Base-by-base conservation (phyloP, 2,888 invertebrate species). In the Lagria hirta region DNA sequence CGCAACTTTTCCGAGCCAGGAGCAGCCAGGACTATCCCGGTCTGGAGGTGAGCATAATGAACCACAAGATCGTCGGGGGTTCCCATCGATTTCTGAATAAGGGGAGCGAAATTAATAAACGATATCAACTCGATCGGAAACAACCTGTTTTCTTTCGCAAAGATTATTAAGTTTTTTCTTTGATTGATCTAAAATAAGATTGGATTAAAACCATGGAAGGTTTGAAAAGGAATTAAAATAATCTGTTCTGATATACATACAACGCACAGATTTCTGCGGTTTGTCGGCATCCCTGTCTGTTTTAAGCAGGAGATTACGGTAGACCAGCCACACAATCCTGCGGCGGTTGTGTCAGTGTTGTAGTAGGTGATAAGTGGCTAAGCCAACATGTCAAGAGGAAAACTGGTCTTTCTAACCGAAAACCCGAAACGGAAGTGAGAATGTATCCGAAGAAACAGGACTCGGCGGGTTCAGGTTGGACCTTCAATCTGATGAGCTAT, bases 401-500 rank as follows among this genome's bases (percentile, higher is more conserved):
- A 35, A 35, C 23, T 35, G 26, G 26, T 26, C 20, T 18, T 23
- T 17, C n/a, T 8, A 26, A 8, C 13, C 28, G 28, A 38, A 38
- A 38, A 37, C n/a, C 15, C 38, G 29, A 30, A 30, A 22, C 30
- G 30, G 30, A 38, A 38, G 26, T 23, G 30, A 5, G 23, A 23
- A n/a, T 5, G 23, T n/a, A 12, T 23, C n/a, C n/a, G n/a, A n/a
- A n/a, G n/a, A n/a, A n/a, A n/a, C n/a, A n/a, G n/a, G n/a, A n/a
- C n/a, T n/a, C n/a, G n/a, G n/a, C n/a, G 38, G 38, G 38, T 38
- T 20, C 50, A 50, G 50, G 43, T 64, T 68, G 65, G 62, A 52
- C 58, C 41, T 51, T 52, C 55, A 57, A 58, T 57, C 72, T 77
- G 77, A 78, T 76, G 78, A 78, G 78, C 71, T 77, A 78, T 78